A percentile compares a stretch with the other conserved stretches of the same genome.
Conservation (phyloP, 2,113 vertebrate species). For the Nerophis lumbriciformis region DNA sequence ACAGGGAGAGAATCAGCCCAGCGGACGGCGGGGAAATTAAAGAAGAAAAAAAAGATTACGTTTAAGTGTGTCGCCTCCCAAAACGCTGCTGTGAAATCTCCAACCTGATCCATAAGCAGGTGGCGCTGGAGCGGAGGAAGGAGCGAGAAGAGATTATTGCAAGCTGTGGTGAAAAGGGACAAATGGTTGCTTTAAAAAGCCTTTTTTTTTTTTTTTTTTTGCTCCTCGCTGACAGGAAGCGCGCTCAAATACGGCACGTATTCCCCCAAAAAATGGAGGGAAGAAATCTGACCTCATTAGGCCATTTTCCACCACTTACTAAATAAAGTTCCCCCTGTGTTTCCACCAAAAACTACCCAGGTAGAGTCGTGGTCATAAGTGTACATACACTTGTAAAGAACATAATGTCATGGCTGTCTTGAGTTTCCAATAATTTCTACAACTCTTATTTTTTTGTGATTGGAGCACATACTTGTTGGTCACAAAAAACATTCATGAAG, state of each 20-base stretch:
- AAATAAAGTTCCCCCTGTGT: neutral
- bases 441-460: too few species aligned
- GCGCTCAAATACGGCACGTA: conserved; percentile 2
- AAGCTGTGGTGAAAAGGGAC: conserved; percentile 45
- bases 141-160: conserved; percentile 52
- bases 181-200: conserved; percentile 75
- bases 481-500: too few species aligned
- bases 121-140: conserved; percentile 21
- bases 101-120: conserved; percentile 63
- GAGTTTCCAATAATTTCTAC: too few species aligned
- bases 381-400: too few species aligned
- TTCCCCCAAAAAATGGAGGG: neutral
- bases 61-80: conserved; percentile 85
- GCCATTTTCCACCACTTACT: too few species aligned
- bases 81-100: conserved; percentile 62
- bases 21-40: conserved; percentile 87
- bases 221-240: conserved; percentile 35
- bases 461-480: too few species aligned
- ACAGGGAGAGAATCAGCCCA: conserved; percentile 95
- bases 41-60: conserved; percentile 89
- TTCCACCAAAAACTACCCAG: too few species aligned
- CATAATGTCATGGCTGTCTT: too few species aligned
- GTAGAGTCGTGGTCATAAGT: too few species aligned
- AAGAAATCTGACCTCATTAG: neutral
- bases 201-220: conserved; percentile 42